phyloP scores from a whole-genome alignment of 2,113 vertebrate genomes.

The Cochlearius cochlearius region DNA sequence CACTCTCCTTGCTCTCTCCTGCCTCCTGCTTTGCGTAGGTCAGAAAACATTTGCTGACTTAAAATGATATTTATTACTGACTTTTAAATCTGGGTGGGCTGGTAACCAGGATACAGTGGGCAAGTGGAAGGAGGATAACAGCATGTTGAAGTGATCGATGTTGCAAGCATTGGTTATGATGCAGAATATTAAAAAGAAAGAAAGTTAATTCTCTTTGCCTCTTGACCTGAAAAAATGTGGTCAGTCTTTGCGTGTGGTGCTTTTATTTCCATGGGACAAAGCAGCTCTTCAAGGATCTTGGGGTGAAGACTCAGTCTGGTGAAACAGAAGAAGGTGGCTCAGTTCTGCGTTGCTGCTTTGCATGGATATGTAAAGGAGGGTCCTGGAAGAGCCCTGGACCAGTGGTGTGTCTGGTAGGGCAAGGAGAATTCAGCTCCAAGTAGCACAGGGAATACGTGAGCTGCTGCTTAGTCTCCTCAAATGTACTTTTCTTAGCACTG shows the following conservation, averaged over 20 bases:
- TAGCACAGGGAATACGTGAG: rapidly evolving
- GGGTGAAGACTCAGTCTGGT: not conserved
- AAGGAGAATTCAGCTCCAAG: not conserved
- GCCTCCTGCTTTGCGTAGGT: not conserved
- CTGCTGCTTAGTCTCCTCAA: not conserved
- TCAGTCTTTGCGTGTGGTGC: not conserved
- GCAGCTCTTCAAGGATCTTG: not conserved
- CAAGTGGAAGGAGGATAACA: not conserved
- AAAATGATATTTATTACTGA: conserved; percentile 1
- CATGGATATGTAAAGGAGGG: not conserved
- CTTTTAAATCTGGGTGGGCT: conserved; percentile 25
- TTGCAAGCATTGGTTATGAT: not conserved
- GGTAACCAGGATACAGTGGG: conserved; percentile 30
- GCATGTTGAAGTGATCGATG: not conserved
- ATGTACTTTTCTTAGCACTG: not conserved
- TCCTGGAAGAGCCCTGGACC: not conserved
- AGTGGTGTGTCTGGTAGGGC: not conserved
- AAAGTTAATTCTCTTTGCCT: not conserved
- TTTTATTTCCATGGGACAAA: not conserved
- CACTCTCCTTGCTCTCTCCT: not conserved
- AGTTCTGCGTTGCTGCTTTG: not conserved
- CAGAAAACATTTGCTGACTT: conserved; percentile 10
- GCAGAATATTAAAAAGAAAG: not conserved
- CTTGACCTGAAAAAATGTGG: not conserved
- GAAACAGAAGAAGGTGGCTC: not conserved